Base-by-base conservation (phyloP, 2,888 invertebrate genomes). In the Tortricodes alternella region DNA sequence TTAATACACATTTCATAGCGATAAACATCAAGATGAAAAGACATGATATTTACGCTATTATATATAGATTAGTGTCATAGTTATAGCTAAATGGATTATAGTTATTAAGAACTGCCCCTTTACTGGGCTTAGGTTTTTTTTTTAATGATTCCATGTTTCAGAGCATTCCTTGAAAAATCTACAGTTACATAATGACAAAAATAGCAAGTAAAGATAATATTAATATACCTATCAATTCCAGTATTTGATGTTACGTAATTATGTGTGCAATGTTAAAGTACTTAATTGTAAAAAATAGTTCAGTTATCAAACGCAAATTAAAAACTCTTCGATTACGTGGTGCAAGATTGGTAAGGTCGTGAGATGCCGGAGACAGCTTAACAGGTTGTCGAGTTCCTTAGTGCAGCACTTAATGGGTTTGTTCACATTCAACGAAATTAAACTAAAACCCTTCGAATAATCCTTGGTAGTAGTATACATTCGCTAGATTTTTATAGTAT, bases 1-100 rank as follows among this genome's bases (percentile, higher is more conserved):
- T 85, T 83, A 72, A 67, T 67, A 84, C 76, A 88, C 83, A 89
- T 88, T 77, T 89, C 87, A 86, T 89, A 89, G 87, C 78, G 77
- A 78, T 76, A 82, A 82, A 81, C 82, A 83, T 84, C 68, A 85
- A 83, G 78, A 69, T 70, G 70, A 79, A 81, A 80, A 80, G 70
- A 83, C 81, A 82, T 76, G 59, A 71, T 78, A 83, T 83, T 83
- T 80, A 83, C 68, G 75, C 77, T 67, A 43, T 35, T 44, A 73
- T 78, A 73, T 75, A 75, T 81, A 84, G 76, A 67, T 64, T 84
- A 86, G 77, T 66, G 66, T 79, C 29, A 39, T 39, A 81, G 78
- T 68, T 61, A 60, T 71, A 81, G 78, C 71, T 67, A 67, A 73
- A 74, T 68, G 68, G 73, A 74, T 73, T 70, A 58, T 76, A 77